Evolutionary conservation across 2,888 invertebrate species (phyloP).

Genomic region (Cecidostiba fungosa): DNA sequence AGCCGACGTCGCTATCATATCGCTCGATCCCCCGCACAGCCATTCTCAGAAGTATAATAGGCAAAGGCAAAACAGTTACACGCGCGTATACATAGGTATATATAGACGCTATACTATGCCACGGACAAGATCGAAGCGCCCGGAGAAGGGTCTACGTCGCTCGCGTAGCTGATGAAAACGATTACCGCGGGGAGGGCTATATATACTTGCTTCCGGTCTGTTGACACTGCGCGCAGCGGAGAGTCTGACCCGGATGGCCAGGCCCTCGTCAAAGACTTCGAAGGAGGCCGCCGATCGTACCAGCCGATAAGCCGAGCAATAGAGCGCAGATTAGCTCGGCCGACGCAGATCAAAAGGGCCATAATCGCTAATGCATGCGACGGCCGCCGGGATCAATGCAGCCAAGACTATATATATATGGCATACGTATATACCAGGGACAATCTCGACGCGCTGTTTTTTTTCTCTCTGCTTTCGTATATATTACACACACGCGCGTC

Average conservation of each 20-base stretch:
- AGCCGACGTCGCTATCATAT: background rate
- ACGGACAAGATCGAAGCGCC: conserved; percentile 22
- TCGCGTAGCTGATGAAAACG: conserved; percentile 60
- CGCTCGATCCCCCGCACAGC: background rate
- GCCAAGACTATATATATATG: background rate
- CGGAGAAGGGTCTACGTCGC: background rate
- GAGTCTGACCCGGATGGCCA: conserved; percentile 73
- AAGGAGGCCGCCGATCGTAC: conserved; percentile 29
- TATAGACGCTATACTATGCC: background rate
- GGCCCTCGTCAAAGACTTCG: conserved; percentile 42
- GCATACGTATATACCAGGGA: background rate
- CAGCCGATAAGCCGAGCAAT: conserved; percentile 52
- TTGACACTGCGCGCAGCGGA: conserved; percentile 73
- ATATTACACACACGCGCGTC: background rate
- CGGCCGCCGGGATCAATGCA: background rate
- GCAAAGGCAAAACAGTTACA: conserved; percentile 20
- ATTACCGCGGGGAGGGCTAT: conserved; percentile 67
- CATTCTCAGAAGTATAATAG: conserved; percentile 17
- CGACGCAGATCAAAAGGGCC: conserved; percentile 51
- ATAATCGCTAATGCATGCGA: conserved; percentile 43
- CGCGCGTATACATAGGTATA: background rate
- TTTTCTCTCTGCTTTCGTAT: no score
- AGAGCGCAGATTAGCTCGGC: conserved; percentile 44
- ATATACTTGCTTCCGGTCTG: conserved; percentile 69
- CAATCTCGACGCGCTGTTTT: background rate